Evolutionary conservation across 2,888 invertebrate genomes (phyloP).

Genomic region (Aphodius sticticus): DNA sequence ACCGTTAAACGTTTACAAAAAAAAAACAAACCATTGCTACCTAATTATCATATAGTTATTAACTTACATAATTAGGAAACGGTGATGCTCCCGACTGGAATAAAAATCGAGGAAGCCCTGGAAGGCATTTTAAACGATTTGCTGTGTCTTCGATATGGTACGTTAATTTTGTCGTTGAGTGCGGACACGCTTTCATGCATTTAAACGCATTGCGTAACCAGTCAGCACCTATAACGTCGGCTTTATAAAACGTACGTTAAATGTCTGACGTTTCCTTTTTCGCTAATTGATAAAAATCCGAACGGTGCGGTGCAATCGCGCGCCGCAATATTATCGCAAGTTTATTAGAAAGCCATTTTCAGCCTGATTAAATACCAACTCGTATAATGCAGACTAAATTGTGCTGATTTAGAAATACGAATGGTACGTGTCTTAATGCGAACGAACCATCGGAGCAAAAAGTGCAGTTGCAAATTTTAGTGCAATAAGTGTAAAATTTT

Average conservation of each 20-base stretch:
- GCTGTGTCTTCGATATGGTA: conserved; percentile 4
- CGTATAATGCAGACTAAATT: not conserved
- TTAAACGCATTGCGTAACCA: conserved; percentile 4
- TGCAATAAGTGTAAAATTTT: not conserved
- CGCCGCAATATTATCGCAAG: not conserved
- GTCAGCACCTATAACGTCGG: not conserved
- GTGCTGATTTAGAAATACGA: not conserved
- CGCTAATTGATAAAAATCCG: not conserved
- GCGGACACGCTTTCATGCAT: conserved; percentile 4
- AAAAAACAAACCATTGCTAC: not conserved
- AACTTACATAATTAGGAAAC: not conserved
- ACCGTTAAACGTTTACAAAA: too few relatives aligned
- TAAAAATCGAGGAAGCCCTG: not conserved
- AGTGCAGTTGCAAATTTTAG: not conserved
- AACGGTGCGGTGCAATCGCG: not conserved
- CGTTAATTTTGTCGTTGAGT: not conserved
- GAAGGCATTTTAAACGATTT: not conserved
- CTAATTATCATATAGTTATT: not conserved
- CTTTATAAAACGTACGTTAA: not conserved
- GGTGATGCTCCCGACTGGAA: not conserved
- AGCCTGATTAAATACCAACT: conserved; percentile 4
- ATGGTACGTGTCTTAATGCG: not conserved
- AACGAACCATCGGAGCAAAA: not conserved
- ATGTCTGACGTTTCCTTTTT: not conserved
- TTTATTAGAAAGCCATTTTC: conserved; percentile 4